A percentile compares a stretch with the other conserved stretches of the same genome.
Conservation (phyloP, 1,140 invertebrate genomes). For the Zaprionus inermis region DNA sequence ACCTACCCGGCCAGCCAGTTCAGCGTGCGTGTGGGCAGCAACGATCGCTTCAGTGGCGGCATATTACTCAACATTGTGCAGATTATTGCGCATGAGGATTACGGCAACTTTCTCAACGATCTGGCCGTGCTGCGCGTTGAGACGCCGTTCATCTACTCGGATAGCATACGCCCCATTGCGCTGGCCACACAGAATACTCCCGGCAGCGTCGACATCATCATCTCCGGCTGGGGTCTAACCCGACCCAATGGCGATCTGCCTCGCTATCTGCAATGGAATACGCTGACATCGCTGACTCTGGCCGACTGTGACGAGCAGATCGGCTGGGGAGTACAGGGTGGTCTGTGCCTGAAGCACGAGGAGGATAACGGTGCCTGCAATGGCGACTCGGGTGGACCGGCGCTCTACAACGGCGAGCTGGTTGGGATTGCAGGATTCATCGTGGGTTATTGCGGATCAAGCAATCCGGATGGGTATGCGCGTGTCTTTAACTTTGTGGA, state of each 20-base stretch:
- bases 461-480: conserved; percentile 86
- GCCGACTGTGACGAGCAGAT: conserved; percentile 38
- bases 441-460: conserved; percentile 54
- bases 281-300: conserved; percentile 44
- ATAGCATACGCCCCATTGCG: conserved; percentile 74
- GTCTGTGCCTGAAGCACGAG: conserved; percentile 61
- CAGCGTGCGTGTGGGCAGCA: conserved; percentile 57
- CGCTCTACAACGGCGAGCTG: conserved; percentile 61
- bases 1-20: conserved; percentile 28
- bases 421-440: conserved; percentile 70
- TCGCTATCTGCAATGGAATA: conserved; percentile 61
- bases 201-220: conserved; percentile 47
- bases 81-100: conserved; percentile 81
- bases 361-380: conserved; percentile 61
- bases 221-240: conserved; percentile 85
- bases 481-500: conserved; percentile 80
- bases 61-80: conserved; percentile 37
- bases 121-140: conserved; percentile 84
- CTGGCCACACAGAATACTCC: conserved; percentile 66
- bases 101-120: conserved; percentile 84
- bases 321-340: conserved; percentile 19
- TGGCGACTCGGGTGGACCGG: conserved; percentile 75
- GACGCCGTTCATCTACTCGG: conserved; percentile 66
- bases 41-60: conserved; percentile 62
- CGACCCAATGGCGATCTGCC: conserved; percentile 57